Base-by-base conservation (phyloP, 92 coral and sea anemone species). In the Zoanthus sociatus region DNA sequence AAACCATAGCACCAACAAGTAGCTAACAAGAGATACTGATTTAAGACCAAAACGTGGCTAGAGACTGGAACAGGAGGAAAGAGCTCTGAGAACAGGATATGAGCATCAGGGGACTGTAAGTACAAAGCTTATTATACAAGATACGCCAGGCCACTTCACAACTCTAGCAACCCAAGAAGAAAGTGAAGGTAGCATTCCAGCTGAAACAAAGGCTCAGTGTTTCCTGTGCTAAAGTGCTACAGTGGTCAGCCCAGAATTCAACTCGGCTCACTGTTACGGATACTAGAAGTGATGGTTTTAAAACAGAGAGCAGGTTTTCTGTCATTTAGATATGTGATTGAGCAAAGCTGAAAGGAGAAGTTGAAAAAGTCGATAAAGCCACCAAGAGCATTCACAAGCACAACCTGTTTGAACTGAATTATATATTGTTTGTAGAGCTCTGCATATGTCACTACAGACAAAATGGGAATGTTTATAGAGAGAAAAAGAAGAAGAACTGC, bases 141-240 rank as follows among this genome's bases (percentile, higher is more conserved):
- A 20, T 20, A 48, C 76, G 76, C 76, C 75, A 42, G 76, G 77
- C 42, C 42, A 37, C 42, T 37, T 37, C 47, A 87, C 66, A 88
- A 79, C 37, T 79, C 16, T 87, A 61, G 79, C 79, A 79, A 71
- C n/a, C 73, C 90, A 85, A 85, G 73, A 85, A 33, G 44, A 46
- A 75, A 18, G 76, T 53, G 71, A 82, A 82, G 55, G 47, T 55
- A 76, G 20, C 75, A 76, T 17, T 1, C 54, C 84, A 86, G 85
- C 89, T 86, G 55, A 86, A 76, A 73, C 26, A 76, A 73, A 84
- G 56, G 10, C 77, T 73, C 89, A 56, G 0, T 47, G 88, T 73
- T 48, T 20, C 58, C 84, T 18, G 76, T 21, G 54, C 72, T 75
- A 72, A 48, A 75, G 63, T 58, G 74, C 73, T 32, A 54, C 73